Percentiles rank a stretch among this genome's conserved stretches.
Evolutionary conservation across 2,113 vertebrate species (phyloP).

Genomic region (Ellobius talpinus): DNA sequence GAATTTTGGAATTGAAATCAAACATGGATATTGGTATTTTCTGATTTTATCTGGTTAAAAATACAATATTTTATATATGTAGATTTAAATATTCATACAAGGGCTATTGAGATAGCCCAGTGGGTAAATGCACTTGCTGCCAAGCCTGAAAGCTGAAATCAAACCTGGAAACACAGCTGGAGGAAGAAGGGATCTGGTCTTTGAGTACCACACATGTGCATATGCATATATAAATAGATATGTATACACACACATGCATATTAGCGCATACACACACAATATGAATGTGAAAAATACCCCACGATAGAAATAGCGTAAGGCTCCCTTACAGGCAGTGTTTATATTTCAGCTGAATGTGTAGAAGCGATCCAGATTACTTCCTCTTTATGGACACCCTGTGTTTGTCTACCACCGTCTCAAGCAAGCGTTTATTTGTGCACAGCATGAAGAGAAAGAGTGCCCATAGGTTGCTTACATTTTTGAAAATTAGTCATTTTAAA

Average conservation of each 20-base stretch:
- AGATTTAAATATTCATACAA: background rate
- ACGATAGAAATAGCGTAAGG: background rate
- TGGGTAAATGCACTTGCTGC: no score
- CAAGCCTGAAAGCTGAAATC: background rate
- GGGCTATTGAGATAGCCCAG: no score
- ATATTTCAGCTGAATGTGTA: background rate
- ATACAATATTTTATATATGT: background rate
- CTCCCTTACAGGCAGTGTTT: background rate
- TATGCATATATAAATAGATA: background rate
- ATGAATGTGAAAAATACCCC: background rate
- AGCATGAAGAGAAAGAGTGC: background rate
- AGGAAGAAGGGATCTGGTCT: background rate
- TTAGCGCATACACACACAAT: background rate
- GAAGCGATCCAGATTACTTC: background rate
- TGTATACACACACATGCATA: no score
- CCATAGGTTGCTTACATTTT: background rate
- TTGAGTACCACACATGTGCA: background rate
- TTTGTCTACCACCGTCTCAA: background rate
- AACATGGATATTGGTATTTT: background rate
- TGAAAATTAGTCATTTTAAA: background rate
- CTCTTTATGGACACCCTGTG: background rate
- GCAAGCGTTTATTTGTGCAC: background rate
- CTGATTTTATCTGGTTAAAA: slow-evolving; percentile 1
- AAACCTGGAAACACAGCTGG: no score
- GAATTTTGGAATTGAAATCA: slow-evolving; percentile 29